Evolutionary conservation across 2,797 vertebrate species (phyloP).

Genomic region (Amphiprion clarkii): DNA sequence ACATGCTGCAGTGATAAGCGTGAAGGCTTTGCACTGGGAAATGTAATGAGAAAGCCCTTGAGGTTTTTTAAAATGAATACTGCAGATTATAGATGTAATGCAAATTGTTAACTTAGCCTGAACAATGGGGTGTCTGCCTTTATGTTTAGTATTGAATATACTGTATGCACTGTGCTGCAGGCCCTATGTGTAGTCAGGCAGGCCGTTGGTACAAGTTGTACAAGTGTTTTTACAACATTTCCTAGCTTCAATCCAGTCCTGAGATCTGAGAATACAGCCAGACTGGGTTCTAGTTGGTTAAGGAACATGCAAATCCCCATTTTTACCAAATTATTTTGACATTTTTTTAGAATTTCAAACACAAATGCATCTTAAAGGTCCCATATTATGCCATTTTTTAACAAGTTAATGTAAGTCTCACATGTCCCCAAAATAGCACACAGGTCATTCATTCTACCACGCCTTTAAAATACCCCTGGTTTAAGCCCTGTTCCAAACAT

Average conservation of each 20-base stretch:
- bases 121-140: conserved; percentile 28
- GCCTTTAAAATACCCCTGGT: no score
- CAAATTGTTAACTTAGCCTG: conserved; percentile 27
- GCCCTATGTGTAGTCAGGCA: conserved; percentile 14
- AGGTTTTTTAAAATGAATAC: conserved; percentile 24
- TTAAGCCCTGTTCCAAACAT: no score
- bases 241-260: neutral
- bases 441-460: no score
- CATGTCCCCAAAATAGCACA: no score
- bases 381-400: no score
- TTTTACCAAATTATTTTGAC: neutral
- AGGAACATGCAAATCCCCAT: neutral
- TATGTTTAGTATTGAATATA: conserved; percentile 30
- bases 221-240: neutral
- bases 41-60: conserved; percentile 28
- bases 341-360: neutral
- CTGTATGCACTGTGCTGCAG: conserved; percentile 30
- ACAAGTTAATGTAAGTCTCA: no score
- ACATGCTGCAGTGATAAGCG: conserved; percentile 20
- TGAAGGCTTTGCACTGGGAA: conserved; percentile 21
- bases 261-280: neutral
- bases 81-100: conserved; percentile 25
- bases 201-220: neutral
- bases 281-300: neutral
- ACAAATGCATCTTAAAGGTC: neutral